Evolutionary conservation across 1,140 invertebrate genomes (phyloP), one percentile per base, ranked within the genome.

Genomic region (Leptonema lineaticorne): DNA sequence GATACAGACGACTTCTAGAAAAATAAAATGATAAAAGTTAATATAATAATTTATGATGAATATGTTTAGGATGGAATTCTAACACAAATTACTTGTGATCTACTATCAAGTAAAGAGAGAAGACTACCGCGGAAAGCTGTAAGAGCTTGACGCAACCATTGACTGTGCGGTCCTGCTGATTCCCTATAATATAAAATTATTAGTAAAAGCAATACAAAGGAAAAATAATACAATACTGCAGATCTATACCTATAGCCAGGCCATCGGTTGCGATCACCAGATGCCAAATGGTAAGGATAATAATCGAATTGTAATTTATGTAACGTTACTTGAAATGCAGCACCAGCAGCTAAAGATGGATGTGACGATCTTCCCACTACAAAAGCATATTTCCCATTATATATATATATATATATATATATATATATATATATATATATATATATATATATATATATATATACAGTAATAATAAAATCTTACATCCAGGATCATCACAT

Each of bases 201-300:
- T 30, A 18, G 28, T n/a, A n/a, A n/a, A n/a, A n/a, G n/a, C n/a
- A n/a, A n/a, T n/a, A n/a, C n/a, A n/a, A n/a, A n/a, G n/a, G 16
- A 29, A 33, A 22, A 18, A 59, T 16, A 57, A 53, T 22, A 53
- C 24, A 28, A 14, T 26, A 8, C 8, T 22, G 7, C 41, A 4
- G n/a, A 18, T 22, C 18, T n/a, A 69, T 77, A 85, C 76, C 83
- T 81, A 70, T 86, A 88, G 33, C 87, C 88, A 18, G 90, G 86
- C 96, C 95, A 99, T 79, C 95, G 92, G 72, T 90, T 88, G 70
- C 94, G 84, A 78, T 92, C 91, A 8, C 89, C 88, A 76, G 90
- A 88, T 65, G 95, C 94, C 74, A 95, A 87, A 80, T 98, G 95
- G 84, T 97, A 98, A 0, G 97, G 97, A 83, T 99, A 99, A 77